phyloP scores from a whole-genome alignment of 1,140 invertebrate species.

The Listronotus bonariensis region DNA sequence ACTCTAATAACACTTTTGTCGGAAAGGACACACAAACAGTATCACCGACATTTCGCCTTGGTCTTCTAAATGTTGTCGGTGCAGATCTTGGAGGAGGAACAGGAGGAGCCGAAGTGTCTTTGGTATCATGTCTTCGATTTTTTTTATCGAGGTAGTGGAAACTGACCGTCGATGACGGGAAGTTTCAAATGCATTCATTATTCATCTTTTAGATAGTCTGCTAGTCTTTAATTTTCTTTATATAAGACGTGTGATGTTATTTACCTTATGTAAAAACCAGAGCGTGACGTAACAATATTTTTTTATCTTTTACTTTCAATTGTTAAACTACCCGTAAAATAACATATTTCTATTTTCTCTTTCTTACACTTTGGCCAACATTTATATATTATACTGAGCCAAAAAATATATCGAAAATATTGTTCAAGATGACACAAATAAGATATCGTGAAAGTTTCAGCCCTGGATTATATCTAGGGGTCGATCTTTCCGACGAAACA shows the following conservation, averaged over 20 bases:
- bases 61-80: conserved; percentile 35
- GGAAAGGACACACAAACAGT: conserved; percentile 48
- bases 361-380: background rate
- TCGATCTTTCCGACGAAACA: too few relatives aligned
- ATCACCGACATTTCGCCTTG: conserved; percentile 50
- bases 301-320: conserved; percentile 10
- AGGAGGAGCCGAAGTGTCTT: conserved; percentile 23
- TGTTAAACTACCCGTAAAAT: conserved; percentile 10
- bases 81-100: conserved; percentile 46
- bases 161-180: conserved; percentile 35
- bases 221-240: background rate
- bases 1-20: conserved; percentile 42
- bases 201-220: conserved; percentile 15
- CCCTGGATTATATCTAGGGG: too few relatives aligned
- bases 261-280: conserved; percentile 1
- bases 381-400: too few relatives aligned
- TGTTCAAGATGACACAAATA: too few relatives aligned
- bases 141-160: conserved; percentile 26
- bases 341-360: conserved; percentile 5
- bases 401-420: too few relatives aligned
- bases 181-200: conserved; percentile 34
- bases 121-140: conserved; percentile 9
- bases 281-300: conserved; percentile 6
- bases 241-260: background rate
- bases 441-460: too few relatives aligned